A percentile compares a stretch with the other conserved stretches of the same genome.
phyloP scores from a whole-genome alignment of 2,888 invertebrate species.

The Apocheima hispidaria region DNA sequence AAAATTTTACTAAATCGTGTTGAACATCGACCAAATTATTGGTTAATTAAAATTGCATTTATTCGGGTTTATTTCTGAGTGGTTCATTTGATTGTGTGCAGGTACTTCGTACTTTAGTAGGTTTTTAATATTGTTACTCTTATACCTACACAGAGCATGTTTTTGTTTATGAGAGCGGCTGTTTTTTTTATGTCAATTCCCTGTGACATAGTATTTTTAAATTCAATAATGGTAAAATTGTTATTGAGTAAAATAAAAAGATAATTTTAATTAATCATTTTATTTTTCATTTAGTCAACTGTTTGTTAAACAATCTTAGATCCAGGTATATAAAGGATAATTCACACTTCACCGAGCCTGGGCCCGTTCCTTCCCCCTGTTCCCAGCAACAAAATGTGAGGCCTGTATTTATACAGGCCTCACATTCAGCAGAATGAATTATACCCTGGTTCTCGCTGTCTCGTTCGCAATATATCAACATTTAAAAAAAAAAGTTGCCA shows the following conservation, averaged over 20 bases:
- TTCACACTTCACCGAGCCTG: background rate
- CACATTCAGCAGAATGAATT: background rate
- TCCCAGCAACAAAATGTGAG: background rate
- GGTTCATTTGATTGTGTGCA: background rate
- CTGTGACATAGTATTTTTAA: slow-evolving; percentile 27
- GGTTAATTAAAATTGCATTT: slow-evolving; percentile 6
- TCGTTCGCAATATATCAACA: too few species aligned
- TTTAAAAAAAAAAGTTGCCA: too few species aligned
- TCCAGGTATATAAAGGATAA: background rate
- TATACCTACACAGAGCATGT: slow-evolving; percentile 8
- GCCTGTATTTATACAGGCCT: too few species aligned
- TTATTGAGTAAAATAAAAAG: slow-evolving; percentile 55
- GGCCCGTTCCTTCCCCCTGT: too few species aligned
- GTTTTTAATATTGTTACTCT: slow-evolving; percentile 31
- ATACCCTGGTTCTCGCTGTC: too few species aligned
- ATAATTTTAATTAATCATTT: slow-evolving; percentile 51
- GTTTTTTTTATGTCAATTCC: slow-evolving; percentile 30
- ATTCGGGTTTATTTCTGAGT: background rate
- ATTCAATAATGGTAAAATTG: slow-evolving; percentile 41
- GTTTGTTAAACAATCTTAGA: background rate
- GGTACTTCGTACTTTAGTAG: slow-evolving; percentile 15
- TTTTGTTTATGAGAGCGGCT: slow-evolving; percentile 19
- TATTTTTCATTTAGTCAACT: slow-evolving; percentile 76
- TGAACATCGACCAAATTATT: background rate
- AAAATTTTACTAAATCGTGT: background rate